Percentiles rank a stretch among this genome's conserved stretches.
Conservation (phyloP, 2,888 invertebrate species). For the Unio pictorum region DNA sequence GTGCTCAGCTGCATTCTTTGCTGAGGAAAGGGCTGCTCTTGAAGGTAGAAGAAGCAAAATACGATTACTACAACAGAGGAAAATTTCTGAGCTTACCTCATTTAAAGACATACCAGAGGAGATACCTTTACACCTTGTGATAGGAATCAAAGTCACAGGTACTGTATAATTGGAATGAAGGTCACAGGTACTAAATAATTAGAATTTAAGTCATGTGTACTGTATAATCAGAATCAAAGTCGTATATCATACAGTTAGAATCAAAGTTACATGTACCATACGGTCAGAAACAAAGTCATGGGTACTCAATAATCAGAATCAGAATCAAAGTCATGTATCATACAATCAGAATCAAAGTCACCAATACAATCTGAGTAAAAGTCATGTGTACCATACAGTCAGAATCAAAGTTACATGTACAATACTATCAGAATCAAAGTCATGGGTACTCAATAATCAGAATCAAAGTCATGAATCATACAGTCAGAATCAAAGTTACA, state of each 20-base stretch:
- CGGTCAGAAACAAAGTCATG: too few species aligned
- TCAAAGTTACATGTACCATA: constrained; percentile 81
- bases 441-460: too few species aligned
- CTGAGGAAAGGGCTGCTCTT: constrained; percentile 92
- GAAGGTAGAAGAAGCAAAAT: constrained; percentile 93
- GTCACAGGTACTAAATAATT: constrained; percentile 82
- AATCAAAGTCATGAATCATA: too few species aligned
- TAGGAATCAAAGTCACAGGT: constrained; percentile 88
- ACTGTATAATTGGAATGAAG: constrained; percentile 92
- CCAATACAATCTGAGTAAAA: too few species aligned
- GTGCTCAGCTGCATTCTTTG: constrained; percentile 85
- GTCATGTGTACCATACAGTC: too few species aligned
- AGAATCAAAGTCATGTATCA: too few species aligned
- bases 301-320: too few species aligned
- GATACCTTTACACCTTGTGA: constrained; percentile 93
- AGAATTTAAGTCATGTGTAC: constrained; percentile 81
- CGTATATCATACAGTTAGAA: constrained; percentile 86
- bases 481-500: too few species aligned
- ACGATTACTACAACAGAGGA: constrained; percentile 91
- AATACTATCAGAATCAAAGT: too few species aligned
- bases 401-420: too few species aligned
- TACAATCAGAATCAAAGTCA: too few species aligned
- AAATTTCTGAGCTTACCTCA: constrained; percentile 77
- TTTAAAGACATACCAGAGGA: constrained; percentile 93
- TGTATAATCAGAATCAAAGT: constrained; percentile 94